Evolutionary conservation across 2,888 invertebrate species (phyloP).

Genomic region (Orgyia antiqua): DNA sequence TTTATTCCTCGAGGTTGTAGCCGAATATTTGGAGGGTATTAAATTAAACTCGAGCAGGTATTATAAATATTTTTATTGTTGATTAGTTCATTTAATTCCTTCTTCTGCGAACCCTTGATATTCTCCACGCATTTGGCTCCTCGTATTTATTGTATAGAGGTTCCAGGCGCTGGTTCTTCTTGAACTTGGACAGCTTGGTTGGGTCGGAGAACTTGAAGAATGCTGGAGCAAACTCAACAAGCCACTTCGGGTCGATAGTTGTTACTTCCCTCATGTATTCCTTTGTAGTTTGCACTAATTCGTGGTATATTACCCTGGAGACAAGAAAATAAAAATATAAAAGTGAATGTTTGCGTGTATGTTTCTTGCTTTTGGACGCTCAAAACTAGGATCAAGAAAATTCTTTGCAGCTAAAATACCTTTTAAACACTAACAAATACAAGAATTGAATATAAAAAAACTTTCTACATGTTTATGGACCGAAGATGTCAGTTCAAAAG

Average conservation of each 20-base stretch:
- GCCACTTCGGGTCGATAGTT: constrained; percentile 98
- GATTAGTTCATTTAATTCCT: constrained; percentile 87
- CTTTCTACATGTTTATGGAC: too few relatives aligned
- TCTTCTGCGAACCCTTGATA: constrained; percentile 92
- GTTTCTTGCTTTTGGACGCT: too few relatives aligned
- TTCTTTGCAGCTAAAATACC: too few relatives aligned
- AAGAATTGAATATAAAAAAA: too few relatives aligned
- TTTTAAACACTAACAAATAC: too few relatives aligned
- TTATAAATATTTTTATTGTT: too few relatives aligned
- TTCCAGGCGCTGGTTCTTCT: constrained; percentile 98
- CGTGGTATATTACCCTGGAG: constrained; percentile 96
- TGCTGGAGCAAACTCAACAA: constrained; percentile 99
- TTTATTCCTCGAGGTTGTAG: too few relatives aligned
- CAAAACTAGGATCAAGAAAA: too few relatives aligned
- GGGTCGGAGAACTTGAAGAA: constrained; percentile 99
- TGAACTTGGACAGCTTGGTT: constrained; percentile 98
- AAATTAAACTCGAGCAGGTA: too few relatives aligned
- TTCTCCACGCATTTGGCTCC: constrained; percentile 99
- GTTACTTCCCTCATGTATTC: constrained; percentile 99
- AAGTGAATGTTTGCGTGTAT: too few relatives aligned
- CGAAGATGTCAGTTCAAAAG: too few relatives aligned
- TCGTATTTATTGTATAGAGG: constrained; percentile 99
- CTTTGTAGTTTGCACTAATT: constrained; percentile 98
- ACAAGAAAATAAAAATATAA: constrained; percentile 9
- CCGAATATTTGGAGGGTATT: too few relatives aligned